Percentiles rank a stretch among this genome's conserved stretches.
These are phyloP conservation scores for Montipora foliosa DNA, from an alignment of 64 coral and sea anemone genomes.

Conservation along the genomic window DNA sequence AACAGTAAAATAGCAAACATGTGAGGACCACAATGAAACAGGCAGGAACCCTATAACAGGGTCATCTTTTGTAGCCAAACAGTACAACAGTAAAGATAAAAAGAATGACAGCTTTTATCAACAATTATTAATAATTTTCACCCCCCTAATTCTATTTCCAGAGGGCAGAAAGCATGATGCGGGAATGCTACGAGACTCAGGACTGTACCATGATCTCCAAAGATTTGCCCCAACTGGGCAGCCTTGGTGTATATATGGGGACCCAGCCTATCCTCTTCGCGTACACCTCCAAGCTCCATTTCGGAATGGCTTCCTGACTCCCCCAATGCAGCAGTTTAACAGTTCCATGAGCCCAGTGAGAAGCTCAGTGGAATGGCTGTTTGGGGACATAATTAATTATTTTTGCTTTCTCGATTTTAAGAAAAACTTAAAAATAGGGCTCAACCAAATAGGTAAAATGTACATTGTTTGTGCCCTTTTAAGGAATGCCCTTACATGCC, in stretches of 20 bases:
- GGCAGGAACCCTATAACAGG: slow-evolving; percentile 7
- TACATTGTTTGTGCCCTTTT: too few species aligned
- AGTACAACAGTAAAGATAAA: slow-evolving; percentile 8
- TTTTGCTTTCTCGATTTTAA: too few species aligned
- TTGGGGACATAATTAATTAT: too few species aligned
- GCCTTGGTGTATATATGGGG: too few species aligned
- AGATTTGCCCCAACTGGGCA: too few species aligned
- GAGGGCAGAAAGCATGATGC: not conserved
- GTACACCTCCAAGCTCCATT: not conserved
- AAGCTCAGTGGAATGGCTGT: not conserved
- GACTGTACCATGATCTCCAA: too few species aligned
- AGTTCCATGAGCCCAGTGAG: slow-evolving; percentile 51
- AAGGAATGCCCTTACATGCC: too few species aligned
- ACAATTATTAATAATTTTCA: slow-evolving; percentile 61
- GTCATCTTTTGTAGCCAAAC: slow-evolving; percentile 26
- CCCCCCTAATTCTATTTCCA: slow-evolving; percentile 28
- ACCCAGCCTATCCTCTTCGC: too few species aligned
- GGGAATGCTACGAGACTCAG: too few species aligned
- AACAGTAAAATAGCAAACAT: slow-evolving; percentile 47
- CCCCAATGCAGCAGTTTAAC: slow-evolving; percentile 41
- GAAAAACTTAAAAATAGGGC: too few species aligned
- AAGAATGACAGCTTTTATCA: slow-evolving; percentile 24
- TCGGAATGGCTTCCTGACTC: not conserved
- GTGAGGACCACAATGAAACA: slow-evolving; percentile 49
- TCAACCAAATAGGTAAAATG: too few species aligned